Evolutionary conservation across 2,888 invertebrate genomes (phyloP), one percentile per base, ranked within the genome.

Genomic region (Therioaphis trifolii): DNA sequence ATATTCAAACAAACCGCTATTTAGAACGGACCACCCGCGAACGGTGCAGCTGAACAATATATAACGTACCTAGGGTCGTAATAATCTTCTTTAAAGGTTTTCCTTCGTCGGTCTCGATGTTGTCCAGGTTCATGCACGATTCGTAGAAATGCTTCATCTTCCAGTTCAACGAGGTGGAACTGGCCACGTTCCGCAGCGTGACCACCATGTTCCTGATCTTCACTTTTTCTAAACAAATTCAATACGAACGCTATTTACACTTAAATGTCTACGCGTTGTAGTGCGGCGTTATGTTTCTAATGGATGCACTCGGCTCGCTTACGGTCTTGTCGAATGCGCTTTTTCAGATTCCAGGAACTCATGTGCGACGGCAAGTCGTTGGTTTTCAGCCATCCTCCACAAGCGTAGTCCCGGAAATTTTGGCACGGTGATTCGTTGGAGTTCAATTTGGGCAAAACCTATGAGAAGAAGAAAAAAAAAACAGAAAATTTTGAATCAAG

Each of bases 141-240:
- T 90, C 90, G 87, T 92, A 92, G 86, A 92, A 90, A 85, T 90
- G 88, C 86, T 91, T 91, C 86, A 92, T 86, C 87, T 92, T 92
- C 89, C 90, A 90, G 85, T 90, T 90, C 7, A 91, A 88, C 5
- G 89, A 88, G 66, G 89, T 88, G 5, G 88, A 87, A 75, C 89
- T 89, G n/a, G 89, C 85, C 12, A 86, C 85, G 0, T 87, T 87
- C 1, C 89, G 89, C 85, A 90, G 87, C 2, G 90, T 90, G 24
- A 90, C 88, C 35, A 91, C 88, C 84, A 90, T 86, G 72, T 89
- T 88, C 24, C 90, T 88, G 58, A 90, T 87, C 75, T 89, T 88
- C 74, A 89, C 89, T 77, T 89, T 87, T 85, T 90, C 91, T 91
- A 84, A 85, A 85, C 84, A 84, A 76, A 46, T 43, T 68, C 68